Conservation (phyloP, 2,888 invertebrate species). For the Cephus spinipes region DNA sequence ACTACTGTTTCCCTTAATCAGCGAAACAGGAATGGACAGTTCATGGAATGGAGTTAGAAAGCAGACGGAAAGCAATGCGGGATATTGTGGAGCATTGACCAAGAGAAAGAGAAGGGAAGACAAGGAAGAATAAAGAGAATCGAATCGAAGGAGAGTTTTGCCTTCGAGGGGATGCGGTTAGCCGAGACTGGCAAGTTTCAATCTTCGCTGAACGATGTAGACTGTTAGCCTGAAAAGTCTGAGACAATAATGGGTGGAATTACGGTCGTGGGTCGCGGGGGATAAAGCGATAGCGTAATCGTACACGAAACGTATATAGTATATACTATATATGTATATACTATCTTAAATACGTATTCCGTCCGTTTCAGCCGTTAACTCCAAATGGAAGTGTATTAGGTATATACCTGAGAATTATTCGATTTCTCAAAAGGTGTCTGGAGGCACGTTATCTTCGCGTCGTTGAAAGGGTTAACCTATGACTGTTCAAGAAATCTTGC, state of each 20-base stretch:
- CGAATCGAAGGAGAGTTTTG: neutral
- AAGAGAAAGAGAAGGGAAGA: neutral
- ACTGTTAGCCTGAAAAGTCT: neutral
- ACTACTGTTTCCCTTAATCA: neutral
- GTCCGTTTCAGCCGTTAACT: neutral
- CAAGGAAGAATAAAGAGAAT: neutral
- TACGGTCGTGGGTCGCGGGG: neutral
- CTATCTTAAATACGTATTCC: neutral
- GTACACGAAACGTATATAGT: neutral
- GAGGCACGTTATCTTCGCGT: constrained; percentile 51
- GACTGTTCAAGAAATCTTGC: constrained; percentile 32
- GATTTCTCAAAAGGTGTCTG: constrained; percentile 52
- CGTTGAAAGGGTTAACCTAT: constrained; percentile 54
- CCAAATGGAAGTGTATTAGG: neutral
- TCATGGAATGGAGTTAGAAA: neutral
- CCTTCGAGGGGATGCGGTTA: constrained; percentile 32
- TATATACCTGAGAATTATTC: constrained; percentile 40
- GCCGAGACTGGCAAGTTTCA: constrained; percentile 35
- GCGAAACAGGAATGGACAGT: neutral
- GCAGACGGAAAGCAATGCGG: neutral
- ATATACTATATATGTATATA: neutral
- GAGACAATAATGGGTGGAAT: constrained; percentile 6
- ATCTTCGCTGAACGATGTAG: constrained; percentile 36
- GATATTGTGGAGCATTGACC: neutral
- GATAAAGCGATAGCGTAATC: neutral